Evolutionary conservation across 2,888 invertebrate species (phyloP).

Genomic region (Melipona bicolor): DNA sequence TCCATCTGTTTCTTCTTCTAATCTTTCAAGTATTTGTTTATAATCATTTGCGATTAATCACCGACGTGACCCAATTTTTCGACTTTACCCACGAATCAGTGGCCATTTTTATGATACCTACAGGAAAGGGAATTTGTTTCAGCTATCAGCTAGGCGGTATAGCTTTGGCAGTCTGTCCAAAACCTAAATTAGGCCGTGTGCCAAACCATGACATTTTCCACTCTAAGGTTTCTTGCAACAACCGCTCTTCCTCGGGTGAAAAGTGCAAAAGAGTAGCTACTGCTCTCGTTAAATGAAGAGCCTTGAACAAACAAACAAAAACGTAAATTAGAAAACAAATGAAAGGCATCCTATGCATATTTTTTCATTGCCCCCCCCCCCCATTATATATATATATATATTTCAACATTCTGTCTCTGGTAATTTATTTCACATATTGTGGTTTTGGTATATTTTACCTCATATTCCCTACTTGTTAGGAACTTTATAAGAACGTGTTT

Average conservation of each 20-base stretch:
- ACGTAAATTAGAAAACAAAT: neutral
- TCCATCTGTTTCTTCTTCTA: slow-evolving; percentile 4
- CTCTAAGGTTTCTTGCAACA: slow-evolving; percentile 91
- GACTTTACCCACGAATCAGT: slow-evolving; percentile 40
- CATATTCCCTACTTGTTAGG: slow-evolving; percentile 93
- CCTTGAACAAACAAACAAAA: slow-evolving; percentile 84
- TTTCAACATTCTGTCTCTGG: neutral
- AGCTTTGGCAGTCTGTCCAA: slow-evolving; percentile 85
- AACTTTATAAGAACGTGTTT: slow-evolving; percentile 97
- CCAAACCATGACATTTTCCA: slow-evolving; percentile 92
- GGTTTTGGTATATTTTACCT: slow-evolving; percentile 82
- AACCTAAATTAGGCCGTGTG: slow-evolving; percentile 86
- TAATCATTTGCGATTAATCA: slow-evolving; percentile 38
- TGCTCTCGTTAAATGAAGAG: slow-evolving; percentile 94
- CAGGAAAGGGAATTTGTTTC: slow-evolving; percentile 50
- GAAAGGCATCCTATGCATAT: neutral
- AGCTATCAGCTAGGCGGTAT: slow-evolving; percentile 87
- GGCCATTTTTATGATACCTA: slow-evolving; percentile 55
- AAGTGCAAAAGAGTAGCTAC: slow-evolving; percentile 93
- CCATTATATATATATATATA: neutral
- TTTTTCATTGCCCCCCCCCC: neutral
- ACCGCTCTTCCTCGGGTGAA: slow-evolving; percentile 93
- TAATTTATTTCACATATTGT: neutral
- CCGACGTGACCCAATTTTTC: slow-evolving; percentile 29
- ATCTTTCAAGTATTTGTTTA: slow-evolving; percentile 3